These are phyloP conservation scores for Trichomycterus rosablanca DNA, from an alignment of 2,113 vertebrate genomes.

Conservation along the genomic window DNA sequence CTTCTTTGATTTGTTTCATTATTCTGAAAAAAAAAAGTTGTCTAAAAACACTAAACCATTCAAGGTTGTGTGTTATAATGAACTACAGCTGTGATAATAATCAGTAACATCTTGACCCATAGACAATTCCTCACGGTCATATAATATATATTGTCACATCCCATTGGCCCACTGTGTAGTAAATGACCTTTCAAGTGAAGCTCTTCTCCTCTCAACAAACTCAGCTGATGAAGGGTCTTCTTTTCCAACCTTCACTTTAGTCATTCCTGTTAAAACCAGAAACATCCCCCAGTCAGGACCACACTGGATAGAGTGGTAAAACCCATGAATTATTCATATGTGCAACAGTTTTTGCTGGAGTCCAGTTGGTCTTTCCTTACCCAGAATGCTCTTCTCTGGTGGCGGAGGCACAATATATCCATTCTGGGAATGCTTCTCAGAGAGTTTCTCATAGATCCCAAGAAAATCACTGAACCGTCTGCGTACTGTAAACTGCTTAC, in stretches of 20 bases:
- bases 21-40: too few species aligned
- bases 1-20: too few species aligned
- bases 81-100: too few species aligned
- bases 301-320: neutral
- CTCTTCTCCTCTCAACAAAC: constrained; percentile 91
- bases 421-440: constrained; percentile 86
- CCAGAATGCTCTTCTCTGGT: constrained; percentile 93
- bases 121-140: too few species aligned
- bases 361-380: constrained; percentile 54
- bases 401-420: constrained; percentile 93
- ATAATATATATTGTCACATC: too few species aligned
- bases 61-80: too few species aligned
- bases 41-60: too few species aligned
- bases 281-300: neutral
- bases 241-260: constrained; percentile 97
- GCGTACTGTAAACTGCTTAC: constrained; percentile 82
- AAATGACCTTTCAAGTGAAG: constrained; percentile 93
- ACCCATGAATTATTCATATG: neutral
- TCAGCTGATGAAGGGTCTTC: constrained; percentile 93
- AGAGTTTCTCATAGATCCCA: constrained; percentile 92
- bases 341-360: too few species aligned
- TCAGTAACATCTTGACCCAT: too few species aligned
- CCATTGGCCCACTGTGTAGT: too few species aligned
- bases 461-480: constrained; percentile 97
- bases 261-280: constrained; percentile 80